phyloP scores from a whole-genome alignment of 1,140 invertebrate genomes.

The Drosophila pachea region DNA sequence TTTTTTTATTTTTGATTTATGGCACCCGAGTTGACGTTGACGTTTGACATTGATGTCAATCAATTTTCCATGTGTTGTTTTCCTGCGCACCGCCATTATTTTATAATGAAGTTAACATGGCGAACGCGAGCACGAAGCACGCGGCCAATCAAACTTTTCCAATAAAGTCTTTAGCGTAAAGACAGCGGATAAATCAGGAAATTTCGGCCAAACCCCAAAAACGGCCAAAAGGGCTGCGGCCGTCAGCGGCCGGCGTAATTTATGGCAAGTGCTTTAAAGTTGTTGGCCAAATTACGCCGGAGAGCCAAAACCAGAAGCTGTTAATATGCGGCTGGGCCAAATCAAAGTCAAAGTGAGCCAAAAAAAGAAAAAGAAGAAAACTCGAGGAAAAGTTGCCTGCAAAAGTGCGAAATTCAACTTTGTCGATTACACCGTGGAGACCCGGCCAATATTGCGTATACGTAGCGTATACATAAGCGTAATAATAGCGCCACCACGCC shows the following conservation, averaged over 20 bases:
- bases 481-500: conserved; percentile 45
- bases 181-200: conserved; percentile 73
- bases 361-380: conserved; percentile 14
- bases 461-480: conserved; percentile 56
- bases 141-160: conserved; percentile 71
- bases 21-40: conserved; percentile 37
- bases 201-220: conserved; percentile 10
- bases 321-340: conserved; percentile 51
- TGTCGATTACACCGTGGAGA: conserved; percentile 71
- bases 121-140: neutral
- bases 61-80: conserved; percentile 32
- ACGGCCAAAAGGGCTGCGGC: too few relatives aligned
- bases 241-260: too few relatives aligned
- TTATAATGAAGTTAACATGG: conserved; percentile 54
- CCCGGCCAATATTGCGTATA: conserved; percentile 57
- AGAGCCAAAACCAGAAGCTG: conserved; percentile 11
- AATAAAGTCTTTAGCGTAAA: conserved; percentile 76
- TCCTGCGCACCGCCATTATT: neutral
- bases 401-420: conserved; percentile 71
- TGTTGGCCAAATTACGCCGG: conserved; percentile 34
- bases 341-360: conserved; percentile 34
- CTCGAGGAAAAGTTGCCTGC: conserved; percentile 30
- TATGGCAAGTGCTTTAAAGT: conserved; percentile 68
- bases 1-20: conserved; percentile 60
- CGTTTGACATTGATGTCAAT: conserved; percentile 57